phyloP scores from a whole-genome alignment of 2,113 vertebrate genomes.

The Carassius gibelio region DNA sequence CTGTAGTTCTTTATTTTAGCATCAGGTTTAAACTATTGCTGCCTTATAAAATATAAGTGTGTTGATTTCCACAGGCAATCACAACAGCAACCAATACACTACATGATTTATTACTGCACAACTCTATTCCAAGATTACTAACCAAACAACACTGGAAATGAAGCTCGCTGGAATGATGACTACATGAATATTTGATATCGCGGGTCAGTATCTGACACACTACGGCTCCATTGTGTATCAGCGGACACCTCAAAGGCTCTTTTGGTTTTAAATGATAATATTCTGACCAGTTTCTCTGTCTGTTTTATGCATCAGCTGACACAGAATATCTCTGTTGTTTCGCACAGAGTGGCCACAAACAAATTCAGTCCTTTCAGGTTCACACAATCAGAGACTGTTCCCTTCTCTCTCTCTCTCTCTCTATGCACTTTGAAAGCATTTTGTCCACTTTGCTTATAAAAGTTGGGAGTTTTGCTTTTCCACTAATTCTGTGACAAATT shows the following conservation, averaged over 20 bases:
- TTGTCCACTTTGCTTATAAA: constrained; percentile 2
- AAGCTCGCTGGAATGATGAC: neutral
- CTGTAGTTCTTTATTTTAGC: neutral
- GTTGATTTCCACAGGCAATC: neutral
- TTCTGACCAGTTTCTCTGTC: neutral
- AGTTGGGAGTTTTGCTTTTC: constrained; percentile 37
- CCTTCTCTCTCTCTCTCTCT: neutral
- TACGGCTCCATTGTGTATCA: neutral
- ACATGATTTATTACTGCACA: constrained; percentile 24
- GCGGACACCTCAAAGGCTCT: neutral
- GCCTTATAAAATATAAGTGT: neutral
- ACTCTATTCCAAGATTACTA: constrained; percentile 2
- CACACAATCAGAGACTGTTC: constrained; percentile 10
- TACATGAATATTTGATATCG: constrained; percentile 3
- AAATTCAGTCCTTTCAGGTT: neutral
- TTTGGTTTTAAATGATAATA: constrained; percentile 1
- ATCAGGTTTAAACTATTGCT: neutral
- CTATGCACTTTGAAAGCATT: constrained; percentile 1
- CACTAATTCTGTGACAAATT: constrained; percentile 50
- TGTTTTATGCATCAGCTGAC: constrained; percentile 1
- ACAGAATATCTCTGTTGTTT: constrained; percentile 12
- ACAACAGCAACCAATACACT: neutral
- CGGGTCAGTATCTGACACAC: neutral
- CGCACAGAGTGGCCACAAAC: neutral
- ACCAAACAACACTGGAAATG: neutral